These are phyloP conservation scores for Philhelius pedissequus DNA, from an alignment of 2,888 invertebrate genomes.

Conservation along the genomic window DNA sequence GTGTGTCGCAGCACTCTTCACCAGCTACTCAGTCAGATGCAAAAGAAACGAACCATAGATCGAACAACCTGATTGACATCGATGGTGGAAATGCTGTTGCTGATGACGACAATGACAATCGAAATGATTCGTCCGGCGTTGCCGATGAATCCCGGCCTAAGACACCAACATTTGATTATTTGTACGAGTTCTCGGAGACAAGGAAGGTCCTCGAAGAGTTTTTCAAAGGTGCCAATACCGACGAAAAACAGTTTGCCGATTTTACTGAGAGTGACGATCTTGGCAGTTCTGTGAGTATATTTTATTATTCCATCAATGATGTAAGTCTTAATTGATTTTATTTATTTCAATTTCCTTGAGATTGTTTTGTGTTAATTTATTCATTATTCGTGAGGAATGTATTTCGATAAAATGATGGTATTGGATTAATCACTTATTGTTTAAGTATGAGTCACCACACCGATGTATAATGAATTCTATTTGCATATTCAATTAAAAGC, in stretches of 20 bases:
- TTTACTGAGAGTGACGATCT: conserved; percentile 77
- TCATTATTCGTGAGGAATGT: conserved; percentile 21
- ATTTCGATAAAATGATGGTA: conserved; percentile 1
- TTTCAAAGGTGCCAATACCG: conserved; percentile 88
- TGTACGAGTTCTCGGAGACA: conserved; percentile 95
- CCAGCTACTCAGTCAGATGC: conserved; percentile 21
- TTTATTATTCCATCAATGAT: neutral
- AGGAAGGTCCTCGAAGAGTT: conserved; percentile 95
- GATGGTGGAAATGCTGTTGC: conserved; percentile 70
- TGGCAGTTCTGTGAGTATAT: conserved; percentile 74
- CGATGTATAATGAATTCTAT: neutral
- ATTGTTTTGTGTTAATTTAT: conserved; percentile 10
- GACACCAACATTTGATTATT: conserved; percentile 89
- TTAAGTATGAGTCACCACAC: conserved; percentile 24
- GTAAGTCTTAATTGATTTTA: neutral
- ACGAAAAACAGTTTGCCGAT: conserved; percentile 79
- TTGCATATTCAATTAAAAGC: neutral
- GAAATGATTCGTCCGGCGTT: conserved; percentile 27
- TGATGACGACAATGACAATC: conserved; percentile 50
- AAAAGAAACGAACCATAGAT: conserved; percentile 44
- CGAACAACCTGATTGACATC: conserved; percentile 74
- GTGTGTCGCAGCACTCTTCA: conserved; percentile 72
- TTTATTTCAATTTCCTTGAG: neutral
- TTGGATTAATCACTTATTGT: conserved; percentile 9
- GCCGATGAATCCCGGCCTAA: conserved; percentile 69